Percentiles rank a stretch among this genome's conserved stretches.
Evolutionary conservation across 1,140 invertebrate genomes (phyloP).

Genomic region (Hyles vespertilio): DNA sequence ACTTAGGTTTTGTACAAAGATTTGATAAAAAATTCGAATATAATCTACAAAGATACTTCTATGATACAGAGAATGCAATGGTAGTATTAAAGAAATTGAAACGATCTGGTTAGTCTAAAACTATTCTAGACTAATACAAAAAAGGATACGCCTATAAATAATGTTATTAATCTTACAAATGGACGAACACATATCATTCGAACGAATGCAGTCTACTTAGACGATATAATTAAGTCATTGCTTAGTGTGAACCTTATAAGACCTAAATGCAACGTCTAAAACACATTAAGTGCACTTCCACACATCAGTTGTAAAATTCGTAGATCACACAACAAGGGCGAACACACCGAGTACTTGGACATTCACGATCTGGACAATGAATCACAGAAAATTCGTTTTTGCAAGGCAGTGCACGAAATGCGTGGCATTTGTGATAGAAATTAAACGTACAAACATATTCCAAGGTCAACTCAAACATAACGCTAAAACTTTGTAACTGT

Average conservation of each 20-base stretch:
- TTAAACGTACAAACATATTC: constrained; percentile 26
- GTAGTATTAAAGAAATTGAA: constrained; percentile 12
- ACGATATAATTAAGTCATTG: constrained; percentile 61
- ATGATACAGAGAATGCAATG: not conserved
- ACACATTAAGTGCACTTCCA: constrained; percentile 62
- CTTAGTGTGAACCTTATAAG: constrained; percentile 46
- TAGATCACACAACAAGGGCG: constrained; percentile 2
- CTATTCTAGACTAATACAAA: constrained; percentile 52
- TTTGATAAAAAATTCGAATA: constrained; percentile 11
- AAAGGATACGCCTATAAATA: constrained; percentile 60
- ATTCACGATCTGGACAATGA: constrained; percentile 25
- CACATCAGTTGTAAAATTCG: constrained; percentile 23
- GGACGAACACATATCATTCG: constrained; percentile 73
- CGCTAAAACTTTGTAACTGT: constrained; percentile 15
- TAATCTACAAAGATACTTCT: too few species aligned
- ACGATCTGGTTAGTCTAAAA: constrained; percentile 28
- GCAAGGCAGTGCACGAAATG: constrained; percentile 52
- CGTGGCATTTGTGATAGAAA: constrained; percentile 20
- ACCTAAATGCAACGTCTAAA: constrained; percentile 49
- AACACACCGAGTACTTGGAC: constrained; percentile 22
- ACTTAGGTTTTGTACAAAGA: constrained; percentile 37
- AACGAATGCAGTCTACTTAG: constrained; percentile 70
- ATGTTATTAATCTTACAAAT: constrained; percentile 65
- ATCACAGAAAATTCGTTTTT: constrained; percentile 30
- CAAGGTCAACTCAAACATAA: constrained; percentile 6